These are phyloP conservation scores for Asteroscopus sphinx DNA, from an alignment of 2,888 invertebrate genomes.

Conservation along the genomic window DNA sequence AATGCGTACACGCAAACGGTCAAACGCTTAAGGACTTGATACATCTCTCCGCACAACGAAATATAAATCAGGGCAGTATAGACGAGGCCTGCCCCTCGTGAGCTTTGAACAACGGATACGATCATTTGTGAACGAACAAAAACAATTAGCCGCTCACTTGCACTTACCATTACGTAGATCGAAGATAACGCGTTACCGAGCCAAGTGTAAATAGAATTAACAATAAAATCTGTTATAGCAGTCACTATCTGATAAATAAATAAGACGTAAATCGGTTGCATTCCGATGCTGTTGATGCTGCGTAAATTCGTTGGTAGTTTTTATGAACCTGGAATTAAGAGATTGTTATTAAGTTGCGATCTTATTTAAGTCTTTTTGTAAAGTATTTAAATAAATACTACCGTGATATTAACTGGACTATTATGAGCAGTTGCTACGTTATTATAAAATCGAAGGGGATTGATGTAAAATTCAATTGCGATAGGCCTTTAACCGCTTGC, in stretches of 20 bases:
- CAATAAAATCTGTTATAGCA: conserved; percentile 56
- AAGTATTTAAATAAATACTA: conserved; percentile 20
- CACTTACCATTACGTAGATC: conserved; percentile 85
- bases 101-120: conserved; percentile 80
- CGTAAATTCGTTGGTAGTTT: conserved; percentile 17
- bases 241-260: conserved; percentile 50
- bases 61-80: conserved; percentile 86
- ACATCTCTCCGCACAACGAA: conserved; percentile 72
- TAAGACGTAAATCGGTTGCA: conserved; percentile 29
- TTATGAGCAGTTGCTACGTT: conserved; percentile 24
- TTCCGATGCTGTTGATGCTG: conserved; percentile 10
- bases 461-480: conserved; percentile 23
- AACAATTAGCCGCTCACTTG: conserved; percentile 81
- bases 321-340: conserved; percentile 30
- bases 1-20: conserved; percentile 59
- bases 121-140: conserved; percentile 75
- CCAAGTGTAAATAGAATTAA: conserved; percentile 57
- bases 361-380: conserved; percentile 18
- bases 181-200: conserved; percentile 72
- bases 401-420: conserved; percentile 21
- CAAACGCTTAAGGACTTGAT: conserved; percentile 78
- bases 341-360: conserved; percentile 15
- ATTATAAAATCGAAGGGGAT: conserved; percentile 17
- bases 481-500: conserved; percentile 10
- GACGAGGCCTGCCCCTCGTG: conserved; percentile 74